Percentiles rank a stretch among this genome's conserved stretches.
Evolutionary conservation across 2,888 invertebrate species (phyloP).

Genomic region (Drosophila mayaguana): DNA sequence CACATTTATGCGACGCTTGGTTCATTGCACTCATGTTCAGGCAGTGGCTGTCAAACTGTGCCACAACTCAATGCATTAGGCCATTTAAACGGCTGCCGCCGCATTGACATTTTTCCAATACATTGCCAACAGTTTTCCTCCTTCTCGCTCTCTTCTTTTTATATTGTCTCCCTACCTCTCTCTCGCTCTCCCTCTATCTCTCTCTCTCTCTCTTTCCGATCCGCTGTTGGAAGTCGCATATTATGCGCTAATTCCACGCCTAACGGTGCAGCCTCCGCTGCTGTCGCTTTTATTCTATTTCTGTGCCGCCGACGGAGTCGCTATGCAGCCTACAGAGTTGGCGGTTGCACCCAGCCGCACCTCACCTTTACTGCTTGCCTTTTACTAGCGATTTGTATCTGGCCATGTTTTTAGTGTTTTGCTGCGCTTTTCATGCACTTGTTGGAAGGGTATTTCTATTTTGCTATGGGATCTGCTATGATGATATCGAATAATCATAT

Average conservation of each 20-base stretch:
- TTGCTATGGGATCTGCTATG: not conserved
- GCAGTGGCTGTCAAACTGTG: slow-evolving; percentile 57
- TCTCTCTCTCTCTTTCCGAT: slow-evolving; percentile 28
- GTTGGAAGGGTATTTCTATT: not conserved
- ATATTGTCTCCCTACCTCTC: not conserved
- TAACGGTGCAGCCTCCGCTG: slow-evolving; percentile 75
- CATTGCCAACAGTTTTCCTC: slow-evolving; percentile 1
- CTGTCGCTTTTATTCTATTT: slow-evolving; percentile 77
- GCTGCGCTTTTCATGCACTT: slow-evolving; percentile 1
- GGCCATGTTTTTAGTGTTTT: slow-evolving; percentile 11
- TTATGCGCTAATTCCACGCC: slow-evolving; percentile 76
- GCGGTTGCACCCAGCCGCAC: not conserved
- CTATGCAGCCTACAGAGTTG: slow-evolving; percentile 57
- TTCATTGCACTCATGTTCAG: slow-evolving; percentile 60
- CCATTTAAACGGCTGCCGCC: slow-evolving; percentile 23
- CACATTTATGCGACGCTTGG: slow-evolving; percentile 25
- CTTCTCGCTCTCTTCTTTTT: not conserved
- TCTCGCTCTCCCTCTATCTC: not conserved
- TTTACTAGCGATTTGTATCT: slow-evolving; percentile 37
- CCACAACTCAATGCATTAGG: slow-evolving; percentile 40
- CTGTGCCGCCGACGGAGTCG: slow-evolving; percentile 74
- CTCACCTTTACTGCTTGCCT: not conserved
- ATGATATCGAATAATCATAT: too few species aligned
- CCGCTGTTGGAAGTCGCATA: slow-evolving; percentile 60
- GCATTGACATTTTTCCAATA: slow-evolving; percentile 61